A percentile compares a stretch with the other conserved stretches of the same genome.
These are phyloP conservation scores for Leptopilina boulardi DNA, from an alignment of 1,140 invertebrate species.

Conservation along the genomic window DNA sequence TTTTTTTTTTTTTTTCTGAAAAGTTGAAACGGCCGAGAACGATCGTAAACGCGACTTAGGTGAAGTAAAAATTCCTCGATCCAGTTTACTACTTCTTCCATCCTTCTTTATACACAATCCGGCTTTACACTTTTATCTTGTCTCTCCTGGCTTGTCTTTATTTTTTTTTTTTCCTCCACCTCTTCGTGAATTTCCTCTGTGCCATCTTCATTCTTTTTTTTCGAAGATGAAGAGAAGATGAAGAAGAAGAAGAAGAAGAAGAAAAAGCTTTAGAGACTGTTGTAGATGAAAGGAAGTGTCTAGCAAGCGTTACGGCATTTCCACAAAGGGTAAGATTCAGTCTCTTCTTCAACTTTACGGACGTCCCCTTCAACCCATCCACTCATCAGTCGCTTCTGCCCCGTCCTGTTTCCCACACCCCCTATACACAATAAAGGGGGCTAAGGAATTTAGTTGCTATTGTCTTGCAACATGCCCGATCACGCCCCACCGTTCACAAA, in stretches of 20 bases:
- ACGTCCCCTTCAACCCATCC: constrained; percentile 55
- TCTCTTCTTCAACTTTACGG: constrained; percentile 63
- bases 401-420: constrained; percentile 49
- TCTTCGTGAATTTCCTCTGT: constrained; percentile 48
- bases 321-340: constrained; percentile 66
- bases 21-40: constrained; percentile 15
- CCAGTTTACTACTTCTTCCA: constrained; percentile 53
- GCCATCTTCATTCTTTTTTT: constrained; percentile 40
- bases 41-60: constrained; percentile 33
- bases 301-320: constrained; percentile 69
- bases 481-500: constrained; percentile 55
- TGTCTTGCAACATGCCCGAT: constrained; percentile 70
- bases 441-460: constrained; percentile 70
- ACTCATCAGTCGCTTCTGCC: constrained; percentile 54
- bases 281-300: constrained; percentile 73
- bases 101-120: constrained; percentile 42
- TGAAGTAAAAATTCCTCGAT: constrained; percentile 42
- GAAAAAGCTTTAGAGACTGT: constrained; percentile 61
- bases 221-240: constrained; percentile 13
- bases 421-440: constrained; percentile 44
- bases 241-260: too few relatives aligned
- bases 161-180: constrained; percentile 44
- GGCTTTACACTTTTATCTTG: constrained; percentile 45
- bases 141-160: constrained; percentile 47
- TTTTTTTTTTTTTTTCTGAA: neutral